Evolutionary conservation across 1,140 invertebrate species (phyloP), one percentile per base, ranked within the genome.

Genomic region (Paracyclopina nana): DNA sequence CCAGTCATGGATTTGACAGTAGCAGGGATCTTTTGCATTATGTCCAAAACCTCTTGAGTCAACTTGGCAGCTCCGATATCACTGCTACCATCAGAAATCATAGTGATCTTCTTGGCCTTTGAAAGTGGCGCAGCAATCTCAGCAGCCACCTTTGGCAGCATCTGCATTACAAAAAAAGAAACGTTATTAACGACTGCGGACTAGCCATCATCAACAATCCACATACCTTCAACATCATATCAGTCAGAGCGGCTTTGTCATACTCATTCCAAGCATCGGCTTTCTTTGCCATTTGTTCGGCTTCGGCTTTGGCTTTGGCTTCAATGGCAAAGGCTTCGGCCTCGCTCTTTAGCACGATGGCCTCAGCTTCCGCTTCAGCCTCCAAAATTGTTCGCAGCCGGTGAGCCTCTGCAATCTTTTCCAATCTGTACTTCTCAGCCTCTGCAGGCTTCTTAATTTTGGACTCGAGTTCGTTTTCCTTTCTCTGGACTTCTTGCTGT

Each of bases 221-320:
- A 55, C 18, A 59, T 58, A 49, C 8, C 30, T 31, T 14, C 22
- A 96, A 72, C 59, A 94, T 77, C 90, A 96, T 94, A 60, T 95
- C 87, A 34, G 92, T 77, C 77, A 94, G 87, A 26, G 91, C 91
- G 43, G 90, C 90, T 55, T 83, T 83, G 54, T 86, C 81, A 61
- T 92, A 96, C 60, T 92, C 83, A 60, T 82, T 85, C 75, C 80
- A 95, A 20, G 90, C 90, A 58, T 90, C 85, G 5, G 88, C 90
- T 62, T 95, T 95, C 65, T 86, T 87, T 1, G 80, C 76, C 80
- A 94, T 90, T 68, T 91, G 85, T 65, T 90, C 86, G 2, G 88
- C 85, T 61, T 95, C 88, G 11, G 90, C 90, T 20, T 53, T 50
- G n/a, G 70, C 71, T 40, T 52, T 52, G 14, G 57, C 85, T 58